phyloP scores from a whole-genome alignment of 2,113 vertebrate genomes.

The Macrotus californicus region DNA sequence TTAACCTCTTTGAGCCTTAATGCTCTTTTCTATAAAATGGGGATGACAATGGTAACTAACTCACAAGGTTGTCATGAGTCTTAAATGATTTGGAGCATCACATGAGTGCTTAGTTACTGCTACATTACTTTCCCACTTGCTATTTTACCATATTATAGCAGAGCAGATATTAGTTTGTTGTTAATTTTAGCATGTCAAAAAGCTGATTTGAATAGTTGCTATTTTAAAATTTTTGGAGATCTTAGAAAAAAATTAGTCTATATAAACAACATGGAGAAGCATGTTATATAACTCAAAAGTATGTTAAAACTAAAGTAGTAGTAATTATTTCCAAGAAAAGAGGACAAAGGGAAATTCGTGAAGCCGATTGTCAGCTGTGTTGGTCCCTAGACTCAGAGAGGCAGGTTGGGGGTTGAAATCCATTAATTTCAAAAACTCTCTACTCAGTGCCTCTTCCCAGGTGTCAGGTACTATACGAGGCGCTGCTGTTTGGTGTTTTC shows the following conservation, averaged over 20 bases:
- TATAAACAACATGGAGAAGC: background rate
- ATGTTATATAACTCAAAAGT: background rate
- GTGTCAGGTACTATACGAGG: background rate
- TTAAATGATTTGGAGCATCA: background rate
- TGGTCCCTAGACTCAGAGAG: background rate
- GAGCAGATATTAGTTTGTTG: background rate
- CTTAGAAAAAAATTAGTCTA: constrained; percentile 6
- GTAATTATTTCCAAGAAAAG: constrained; percentile 25
- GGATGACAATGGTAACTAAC: background rate
- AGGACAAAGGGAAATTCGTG: background rate
- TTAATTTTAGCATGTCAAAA: background rate
- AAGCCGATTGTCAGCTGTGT: background rate
- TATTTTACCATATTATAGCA: background rate
- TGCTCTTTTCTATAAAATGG: background rate
- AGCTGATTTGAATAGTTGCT: background rate
- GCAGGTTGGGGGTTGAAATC: background rate
- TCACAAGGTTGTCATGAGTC: background rate
- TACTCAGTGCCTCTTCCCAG: background rate
- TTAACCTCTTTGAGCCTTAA: background rate
- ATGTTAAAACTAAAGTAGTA: background rate
- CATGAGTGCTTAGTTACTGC: background rate
- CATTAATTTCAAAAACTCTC: background rate
- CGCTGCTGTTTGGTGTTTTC: background rate
- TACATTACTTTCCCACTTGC: background rate
- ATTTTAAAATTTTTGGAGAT: background rate